Conservation (phyloP, 2,888 invertebrate genomes). For the Reticulitermes lucifugus region DNA sequence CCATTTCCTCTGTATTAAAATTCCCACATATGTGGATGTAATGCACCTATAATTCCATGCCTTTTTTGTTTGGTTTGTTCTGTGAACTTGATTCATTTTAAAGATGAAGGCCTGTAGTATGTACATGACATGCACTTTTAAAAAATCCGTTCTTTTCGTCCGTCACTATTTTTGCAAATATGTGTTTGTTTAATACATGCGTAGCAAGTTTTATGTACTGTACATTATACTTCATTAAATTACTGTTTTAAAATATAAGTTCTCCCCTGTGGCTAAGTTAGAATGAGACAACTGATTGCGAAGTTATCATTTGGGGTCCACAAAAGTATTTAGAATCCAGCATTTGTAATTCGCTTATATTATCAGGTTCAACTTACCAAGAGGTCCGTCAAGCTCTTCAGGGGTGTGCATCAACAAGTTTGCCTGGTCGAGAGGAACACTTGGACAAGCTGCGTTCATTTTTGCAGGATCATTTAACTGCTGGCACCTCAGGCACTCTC, state of each 20-base stretch:
- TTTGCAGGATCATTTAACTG: conserved; percentile 73
- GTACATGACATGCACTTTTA: no score
- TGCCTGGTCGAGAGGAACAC: conserved; percentile 87
- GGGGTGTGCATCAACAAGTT: conserved; percentile 65
- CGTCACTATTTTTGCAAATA: not conserved
- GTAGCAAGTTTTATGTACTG: not conserved
- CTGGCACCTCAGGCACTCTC: conserved; percentile 79
- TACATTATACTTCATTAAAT: not conserved
- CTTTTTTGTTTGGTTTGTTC: no score
- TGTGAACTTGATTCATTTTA: no score
- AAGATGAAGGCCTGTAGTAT: no score
- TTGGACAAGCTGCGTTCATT: conserved; percentile 76
- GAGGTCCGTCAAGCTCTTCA: conserved; percentile 66
- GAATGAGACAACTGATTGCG: not conserved
- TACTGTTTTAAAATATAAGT: not conserved
- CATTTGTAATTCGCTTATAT: not conserved
- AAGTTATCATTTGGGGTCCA: not conserved
- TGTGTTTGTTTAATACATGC: not conserved
- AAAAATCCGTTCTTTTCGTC: not conserved
- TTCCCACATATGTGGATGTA: not conserved
- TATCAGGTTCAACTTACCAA: conserved; percentile 46
- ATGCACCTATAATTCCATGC: no score
- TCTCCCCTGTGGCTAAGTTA: not conserved
- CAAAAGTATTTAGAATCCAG: not conserved
- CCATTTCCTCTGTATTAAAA: not conserved